A percentile compares a stretch with the other conserved stretches of the same genome.
phyloP scores from a whole-genome alignment of 2,888 invertebrate genomes.

The Orchesella flavescens region DNA sequence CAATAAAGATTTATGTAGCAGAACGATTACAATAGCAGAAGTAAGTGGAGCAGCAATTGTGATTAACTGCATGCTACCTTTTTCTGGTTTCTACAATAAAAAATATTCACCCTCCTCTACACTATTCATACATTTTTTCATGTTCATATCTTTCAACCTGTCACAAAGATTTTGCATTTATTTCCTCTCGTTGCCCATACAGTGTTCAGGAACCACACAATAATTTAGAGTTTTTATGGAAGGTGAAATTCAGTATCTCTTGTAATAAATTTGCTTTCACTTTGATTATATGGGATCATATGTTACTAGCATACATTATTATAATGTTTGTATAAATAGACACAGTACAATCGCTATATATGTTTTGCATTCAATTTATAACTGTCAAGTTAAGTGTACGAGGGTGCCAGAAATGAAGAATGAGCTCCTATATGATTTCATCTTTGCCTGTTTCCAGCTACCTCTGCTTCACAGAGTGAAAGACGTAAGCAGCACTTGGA shows the following conservation, averaged over 20 bases:
- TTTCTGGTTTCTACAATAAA: slow-evolving; percentile 6
- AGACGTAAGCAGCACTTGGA: neutral
- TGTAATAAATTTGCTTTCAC: too few species aligned
- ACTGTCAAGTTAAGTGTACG: slow-evolving; percentile 38
- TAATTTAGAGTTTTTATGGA: neutral
- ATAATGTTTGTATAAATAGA: too few species aligned
- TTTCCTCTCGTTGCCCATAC: neutral
- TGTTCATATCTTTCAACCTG: too few species aligned
- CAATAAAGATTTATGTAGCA: slow-evolving; percentile 29
- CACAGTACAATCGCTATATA: neutral
- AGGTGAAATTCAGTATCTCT: neutral
- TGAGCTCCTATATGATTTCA: slow-evolving; percentile 20
- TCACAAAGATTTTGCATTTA: too few species aligned
- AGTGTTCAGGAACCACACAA: neutral
- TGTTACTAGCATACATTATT: too few species aligned
- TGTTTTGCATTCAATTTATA: slow-evolving; percentile 33
- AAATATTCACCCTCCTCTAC: neutral
- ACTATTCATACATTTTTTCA: too few species aligned
- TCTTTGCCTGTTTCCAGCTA: neutral
- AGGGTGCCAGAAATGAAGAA: slow-evolving; percentile 52
- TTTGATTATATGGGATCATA: too few species aligned
- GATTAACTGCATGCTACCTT: slow-evolving; percentile 45
- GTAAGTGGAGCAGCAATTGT: slow-evolving; percentile 42
- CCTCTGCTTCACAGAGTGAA: neutral
- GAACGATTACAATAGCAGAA: slow-evolving; percentile 22